Conservation (phyloP, 2,797 vertebrate species). For the Acestrorhynchus altus region DNA sequence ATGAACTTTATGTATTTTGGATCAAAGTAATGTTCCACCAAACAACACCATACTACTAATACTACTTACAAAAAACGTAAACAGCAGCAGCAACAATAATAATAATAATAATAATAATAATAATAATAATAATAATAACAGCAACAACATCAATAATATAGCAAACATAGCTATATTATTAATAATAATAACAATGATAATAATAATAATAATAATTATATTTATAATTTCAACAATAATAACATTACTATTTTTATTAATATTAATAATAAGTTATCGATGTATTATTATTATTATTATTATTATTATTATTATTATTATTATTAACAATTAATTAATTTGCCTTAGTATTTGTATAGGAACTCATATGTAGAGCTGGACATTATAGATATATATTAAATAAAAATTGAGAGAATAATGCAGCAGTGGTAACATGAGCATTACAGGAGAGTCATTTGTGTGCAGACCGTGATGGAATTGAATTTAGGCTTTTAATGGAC, state of each 20-base stretch:
- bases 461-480: too few relatives aligned
- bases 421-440: neutral
- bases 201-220: neutral
- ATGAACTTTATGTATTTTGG: too few relatives aligned
- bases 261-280: neutral
- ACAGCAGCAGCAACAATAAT: too few relatives aligned
- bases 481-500: neutral
- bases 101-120: neutral
- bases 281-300: neutral
- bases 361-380: slow-evolving; percentile 27
- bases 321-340: too few relatives aligned
- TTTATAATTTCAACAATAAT: neutral
- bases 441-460: too few relatives aligned
- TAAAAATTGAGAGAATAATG: too few relatives aligned
- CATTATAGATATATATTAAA: slow-evolving; percentile 57
- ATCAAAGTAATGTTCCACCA: neutral
- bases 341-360: too few relatives aligned
- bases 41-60: too few relatives aligned
- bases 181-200: slow-evolving; percentile 9
- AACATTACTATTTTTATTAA: neutral
- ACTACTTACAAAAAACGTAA: too few relatives aligned
- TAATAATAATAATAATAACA: neutral
- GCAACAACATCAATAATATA: too few relatives aligned
- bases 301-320: neutral
- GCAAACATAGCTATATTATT: neutral